A percentile compares a stretch with the other conserved stretches of the same genome.
Evolutionary conservation across 2,797 vertebrate species (phyloP).

Genomic region (Pseudochirops corinnae): DNA sequence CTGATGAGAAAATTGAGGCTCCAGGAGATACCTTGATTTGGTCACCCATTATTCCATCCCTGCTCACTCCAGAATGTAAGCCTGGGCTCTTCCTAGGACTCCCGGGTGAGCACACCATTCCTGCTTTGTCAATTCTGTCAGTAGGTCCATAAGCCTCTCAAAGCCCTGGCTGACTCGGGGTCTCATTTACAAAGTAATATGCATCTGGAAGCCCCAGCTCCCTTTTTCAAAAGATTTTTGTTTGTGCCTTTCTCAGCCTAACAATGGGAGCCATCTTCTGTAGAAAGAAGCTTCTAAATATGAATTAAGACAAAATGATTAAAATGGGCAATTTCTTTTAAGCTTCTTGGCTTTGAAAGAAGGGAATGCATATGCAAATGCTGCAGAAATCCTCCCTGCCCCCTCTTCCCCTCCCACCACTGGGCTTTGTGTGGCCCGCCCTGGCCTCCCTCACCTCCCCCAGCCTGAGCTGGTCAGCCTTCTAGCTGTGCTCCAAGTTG

Average conservation of each 20-base stretch:
- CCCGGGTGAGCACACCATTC: neutral
- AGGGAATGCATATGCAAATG: slow-evolving; percentile 46
- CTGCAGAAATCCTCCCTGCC: neutral
- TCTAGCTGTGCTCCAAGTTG: too few relatives aligned
- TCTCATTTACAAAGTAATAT: neutral
- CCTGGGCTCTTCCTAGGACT: too few relatives aligned
- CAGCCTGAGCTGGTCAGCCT: too few relatives aligned
- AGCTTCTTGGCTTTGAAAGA: slow-evolving; percentile 41
- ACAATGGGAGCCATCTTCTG: neutral
- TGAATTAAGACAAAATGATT: slow-evolving; percentile 40
- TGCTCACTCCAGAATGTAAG: neutral
- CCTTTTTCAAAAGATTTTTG: neutral
- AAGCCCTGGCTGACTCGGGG: too few relatives aligned
- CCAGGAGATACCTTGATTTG: neutral
- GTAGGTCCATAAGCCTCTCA: neutral
- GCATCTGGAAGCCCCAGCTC: neutral
- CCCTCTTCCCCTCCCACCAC: neutral
- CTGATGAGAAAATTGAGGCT: neutral
- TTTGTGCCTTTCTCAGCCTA: neutral
- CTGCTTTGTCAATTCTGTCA: neutral
- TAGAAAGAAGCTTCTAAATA: slow-evolving; percentile 20
- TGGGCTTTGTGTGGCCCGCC: neutral
- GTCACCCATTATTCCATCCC: neutral
- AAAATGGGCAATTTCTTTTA: neutral
- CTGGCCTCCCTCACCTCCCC: too few relatives aligned